Conservation (phyloP, 2,888 invertebrate species). For the Parthenolecanium corni region DNA sequence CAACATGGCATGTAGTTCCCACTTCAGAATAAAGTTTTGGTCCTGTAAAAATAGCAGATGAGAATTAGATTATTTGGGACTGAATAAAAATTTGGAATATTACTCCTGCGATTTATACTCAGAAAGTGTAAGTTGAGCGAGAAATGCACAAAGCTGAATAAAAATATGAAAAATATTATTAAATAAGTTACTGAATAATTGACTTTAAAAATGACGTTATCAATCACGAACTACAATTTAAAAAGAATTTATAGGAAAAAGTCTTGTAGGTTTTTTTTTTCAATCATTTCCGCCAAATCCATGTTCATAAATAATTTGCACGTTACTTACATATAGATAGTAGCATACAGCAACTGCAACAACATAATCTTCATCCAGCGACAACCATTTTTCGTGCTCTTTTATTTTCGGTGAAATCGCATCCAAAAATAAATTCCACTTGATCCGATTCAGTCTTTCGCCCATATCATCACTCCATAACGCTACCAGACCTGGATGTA, state of each 20-base stretch:
- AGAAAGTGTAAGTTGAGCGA: no score
- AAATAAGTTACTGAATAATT: no score
- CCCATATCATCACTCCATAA: conserved; percentile 22
- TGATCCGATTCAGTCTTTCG: neutral
- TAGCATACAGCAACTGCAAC: neutral
- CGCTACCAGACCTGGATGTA: conserved; percentile 14
- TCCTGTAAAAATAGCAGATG: conserved; percentile 9
- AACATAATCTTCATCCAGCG: conserved; percentile 10
- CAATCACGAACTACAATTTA: no score
- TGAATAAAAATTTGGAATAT: no score
- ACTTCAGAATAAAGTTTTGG: neutral
- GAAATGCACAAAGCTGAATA: no score
- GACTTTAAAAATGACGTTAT: neutral
- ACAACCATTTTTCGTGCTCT: neutral
- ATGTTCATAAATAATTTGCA: no score
- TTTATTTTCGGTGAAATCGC: conserved; percentile 5
- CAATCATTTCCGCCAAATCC: no score
- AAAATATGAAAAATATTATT: no score
- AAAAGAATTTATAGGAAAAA: no score
- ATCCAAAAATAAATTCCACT: conserved; percentile 13
- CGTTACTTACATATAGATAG: conserved; percentile 13
- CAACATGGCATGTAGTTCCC: conserved; percentile 21
- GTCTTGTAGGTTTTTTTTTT: no score
- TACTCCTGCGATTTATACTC: no score
- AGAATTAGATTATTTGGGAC: neutral